These are phyloP conservation scores for Echinops telfairi DNA, from an alignment of 2,113 vertebrate species.

Conservation along the genomic window DNA sequence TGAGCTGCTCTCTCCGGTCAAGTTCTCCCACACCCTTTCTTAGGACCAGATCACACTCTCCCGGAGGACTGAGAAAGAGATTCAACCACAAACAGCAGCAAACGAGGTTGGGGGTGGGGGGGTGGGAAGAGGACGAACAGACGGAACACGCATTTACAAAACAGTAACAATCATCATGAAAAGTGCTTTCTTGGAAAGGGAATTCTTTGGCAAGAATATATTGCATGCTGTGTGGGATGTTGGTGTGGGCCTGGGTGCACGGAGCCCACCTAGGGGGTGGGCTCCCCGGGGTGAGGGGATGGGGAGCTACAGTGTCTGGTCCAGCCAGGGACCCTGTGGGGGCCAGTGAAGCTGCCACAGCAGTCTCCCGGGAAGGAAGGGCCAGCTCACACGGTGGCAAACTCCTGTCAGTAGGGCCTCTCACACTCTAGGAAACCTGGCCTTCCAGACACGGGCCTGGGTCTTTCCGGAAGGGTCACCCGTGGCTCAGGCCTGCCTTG, in stretches of 20 bases:
- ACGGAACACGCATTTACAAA: slow-evolving; percentile 64
- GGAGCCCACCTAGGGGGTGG: slow-evolving; percentile 27
- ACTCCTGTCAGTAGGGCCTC: too few relatives aligned
- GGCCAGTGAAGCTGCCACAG: not conserved
- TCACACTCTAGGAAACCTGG: too few relatives aligned
- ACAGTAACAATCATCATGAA: slow-evolving; percentile 71
- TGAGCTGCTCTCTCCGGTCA: fast-evolving
- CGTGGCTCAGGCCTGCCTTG: not conserved
- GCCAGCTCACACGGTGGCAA: too few relatives aligned
- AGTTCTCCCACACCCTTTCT: not conserved
- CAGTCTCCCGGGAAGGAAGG: too few relatives aligned
- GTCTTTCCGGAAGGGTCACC: not conserved
- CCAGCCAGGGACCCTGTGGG: not conserved
- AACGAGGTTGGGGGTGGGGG: not conserved
- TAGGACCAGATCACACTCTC: slow-evolving; percentile 54
- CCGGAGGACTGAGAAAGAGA: slow-evolving; percentile 41
- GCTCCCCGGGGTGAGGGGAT: not conserved
- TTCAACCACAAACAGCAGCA: slow-evolving; percentile 75
- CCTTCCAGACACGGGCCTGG: not conserved
- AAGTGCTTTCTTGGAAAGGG: slow-evolving; percentile 87
- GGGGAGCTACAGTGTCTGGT: too few relatives aligned
- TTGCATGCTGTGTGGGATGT: slow-evolving; percentile 82
- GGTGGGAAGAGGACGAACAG: not conserved
- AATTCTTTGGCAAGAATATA: slow-evolving; percentile 91
- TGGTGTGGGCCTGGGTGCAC: slow-evolving; percentile 48